Base-by-base conservation (phyloP, 2,888 invertebrate genomes). In the Tortricodes alternella region DNA sequence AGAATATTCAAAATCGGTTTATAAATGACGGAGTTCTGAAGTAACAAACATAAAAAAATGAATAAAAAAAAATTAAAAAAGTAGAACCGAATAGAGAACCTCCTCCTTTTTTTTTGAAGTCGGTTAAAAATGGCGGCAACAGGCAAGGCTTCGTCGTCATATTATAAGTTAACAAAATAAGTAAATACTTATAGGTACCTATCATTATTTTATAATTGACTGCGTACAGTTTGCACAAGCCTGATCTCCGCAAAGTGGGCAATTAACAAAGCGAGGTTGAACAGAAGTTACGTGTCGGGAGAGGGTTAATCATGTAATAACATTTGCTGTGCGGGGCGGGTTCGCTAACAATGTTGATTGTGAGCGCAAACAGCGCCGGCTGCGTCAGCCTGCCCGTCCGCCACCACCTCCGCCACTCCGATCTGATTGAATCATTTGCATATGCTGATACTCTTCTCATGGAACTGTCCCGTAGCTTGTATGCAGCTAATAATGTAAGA, bases 331-430 rank as follows among this genome's bases (percentile, higher is more conserved):
- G 46, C 48, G 61, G 59, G 46, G 60, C 38, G 55, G 60, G 59
- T 55, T 59, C 68, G 71, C 87, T 90, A 90, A 90, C 89, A 88
- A 90, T 90, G 89, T 90, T 89, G 89, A 89, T 89, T 83, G 76
- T 76, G 76, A 60, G 73, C 64, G 77, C 84, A 89, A 89, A 89
- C 88, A 89, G 73, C 71, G 74, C 67, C 67, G 79, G 80, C 83
- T 76, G 77, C 80, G 85, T 85, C 88, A 86, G 87, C 83, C 69
- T 21, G 18, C 35, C 8, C 27, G n/a, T 8, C 11, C n/a, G n/a
- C n/a, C n/a, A n/a, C n/a, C n/a, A n/a, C n/a, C n/a, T n/a, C 19
- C 32, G 13, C 48, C 55, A 56, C 50, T 56, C 50, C 21, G 13
- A 23, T 38, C 44, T 56, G 49, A 56, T 56, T 56, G 56, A 56